Evolutionary conservation across 1,140 invertebrate species (phyloP), one percentile per base, ranked within the genome.

Genomic region (Megalopta genalis): DNA sequence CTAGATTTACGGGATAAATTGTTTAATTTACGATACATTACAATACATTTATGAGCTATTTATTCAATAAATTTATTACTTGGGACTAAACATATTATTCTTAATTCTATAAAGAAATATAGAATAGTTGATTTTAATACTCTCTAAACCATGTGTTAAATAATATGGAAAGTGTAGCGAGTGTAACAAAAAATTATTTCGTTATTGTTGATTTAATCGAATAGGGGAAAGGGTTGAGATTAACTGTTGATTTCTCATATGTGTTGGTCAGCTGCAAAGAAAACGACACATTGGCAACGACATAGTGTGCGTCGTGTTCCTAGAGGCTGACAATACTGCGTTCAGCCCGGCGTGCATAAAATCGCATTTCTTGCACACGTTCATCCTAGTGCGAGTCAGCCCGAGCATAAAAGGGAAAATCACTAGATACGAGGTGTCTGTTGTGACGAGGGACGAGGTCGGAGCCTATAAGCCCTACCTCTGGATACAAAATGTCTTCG

Each of bases 261-360:
- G 37, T 16, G 25, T 25, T 68, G 25, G 10, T n/a, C 97, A 99
- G 94, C 91, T 99, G 86, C 98, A 99, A 91, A 94, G 98, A 82
- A 99, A 99, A 92, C 94, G 98, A 64, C 98, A 99, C 93, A 99
- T 99, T 79, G 98, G 97, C 74, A 99, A 99, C 93, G 99, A 99
- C 90, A 99, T 99, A 74, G 98, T 99, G 42, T 98, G 98, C 78
- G 96, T 99, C 70, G 97, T 99, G 88, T 98, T 98, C 90, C 93
- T 98, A 59, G 97, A 98, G 93, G 97, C 97, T 6, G 97, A 98
- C 88, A 97, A 98, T 88, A 98, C 98, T 0, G 94, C 95, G 9
- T 99, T 99, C 91, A 98, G 97, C 80, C 98, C 98, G 21, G 96
- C 97, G 75, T 98, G 97, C 91, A 98, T 98, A 88, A 98, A 98